These are phyloP conservation scores for Atrichornis clamosus DNA, from an alignment of 2,113 vertebrate species.

Conservation along the genomic window DNA sequence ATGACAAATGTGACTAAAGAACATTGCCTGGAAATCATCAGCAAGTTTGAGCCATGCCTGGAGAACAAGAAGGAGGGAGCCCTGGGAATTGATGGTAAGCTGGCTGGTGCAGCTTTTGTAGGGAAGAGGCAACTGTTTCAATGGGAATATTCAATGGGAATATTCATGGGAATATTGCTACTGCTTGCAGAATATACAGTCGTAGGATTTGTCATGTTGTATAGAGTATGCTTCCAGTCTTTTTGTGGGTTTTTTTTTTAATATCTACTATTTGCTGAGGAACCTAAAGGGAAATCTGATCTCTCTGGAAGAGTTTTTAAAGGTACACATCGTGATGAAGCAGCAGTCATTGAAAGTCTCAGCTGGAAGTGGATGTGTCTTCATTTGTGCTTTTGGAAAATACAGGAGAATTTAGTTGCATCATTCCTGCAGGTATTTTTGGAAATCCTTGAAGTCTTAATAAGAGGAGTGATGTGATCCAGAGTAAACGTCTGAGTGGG, in stretches of 20 bases:
- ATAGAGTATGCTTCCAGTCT: neutral
- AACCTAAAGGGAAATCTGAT: neutral
- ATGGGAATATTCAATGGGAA: too few species aligned
- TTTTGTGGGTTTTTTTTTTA: neutral
- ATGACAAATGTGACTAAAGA: conserved; percentile 87
- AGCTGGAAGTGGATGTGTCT: neutral
- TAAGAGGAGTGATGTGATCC: neutral
- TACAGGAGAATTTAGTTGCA: neutral
- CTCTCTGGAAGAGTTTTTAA: neutral
- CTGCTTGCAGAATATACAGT: neutral
- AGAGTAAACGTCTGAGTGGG: neutral
- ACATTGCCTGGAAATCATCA: conserved; percentile 86
- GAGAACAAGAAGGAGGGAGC: conserved; percentile 87
- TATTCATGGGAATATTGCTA: neutral
- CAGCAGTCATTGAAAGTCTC: neutral
- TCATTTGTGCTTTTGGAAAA: conserved; percentile 4
- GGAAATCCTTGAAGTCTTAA: neutral
- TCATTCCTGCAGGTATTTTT: neutral
- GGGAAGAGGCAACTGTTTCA: neutral
- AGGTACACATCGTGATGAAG: neutral
- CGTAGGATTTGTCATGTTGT: neutral
- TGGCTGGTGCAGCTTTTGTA: neutral
- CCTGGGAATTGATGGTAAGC: conserved; percentile 94
- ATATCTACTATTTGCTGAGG: neutral
- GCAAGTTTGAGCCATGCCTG: conserved; percentile 91